Conservation (phyloP, 2,797 vertebrate species). For the Moxostoma hubbsi region DNA sequence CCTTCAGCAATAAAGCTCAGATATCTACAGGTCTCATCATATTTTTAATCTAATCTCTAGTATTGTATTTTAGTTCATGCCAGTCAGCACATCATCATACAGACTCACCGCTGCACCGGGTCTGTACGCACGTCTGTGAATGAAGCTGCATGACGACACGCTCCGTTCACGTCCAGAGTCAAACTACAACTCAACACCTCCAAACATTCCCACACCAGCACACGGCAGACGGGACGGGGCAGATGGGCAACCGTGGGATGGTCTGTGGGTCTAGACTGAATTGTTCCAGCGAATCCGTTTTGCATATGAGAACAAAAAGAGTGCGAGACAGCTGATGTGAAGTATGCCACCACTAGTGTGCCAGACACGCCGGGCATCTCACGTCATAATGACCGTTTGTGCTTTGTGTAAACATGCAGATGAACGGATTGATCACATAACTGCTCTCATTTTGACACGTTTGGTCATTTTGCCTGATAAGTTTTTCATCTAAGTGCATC, state of each 20-base stretch:
- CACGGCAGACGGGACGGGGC: not conserved
- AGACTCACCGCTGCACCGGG: slow-evolving; percentile 19
- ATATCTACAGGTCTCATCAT: not conserved
- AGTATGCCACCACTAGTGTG: not conserved
- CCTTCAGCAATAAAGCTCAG: not conserved
- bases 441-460: too few relatives aligned
- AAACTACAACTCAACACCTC: slow-evolving; percentile 10
- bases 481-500: too few relatives aligned
- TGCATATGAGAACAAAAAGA: slow-evolving; percentile 49
- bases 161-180: not conserved
- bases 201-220: not conserved
- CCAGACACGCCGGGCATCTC: not conserved
- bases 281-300: slow-evolving; percentile 25
- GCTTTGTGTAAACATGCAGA: not conserved
- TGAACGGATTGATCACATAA: too few relatives aligned
- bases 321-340: slow-evolving; percentile 35
- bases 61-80: too few relatives aligned
- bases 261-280: slow-evolving; percentile 43
- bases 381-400: not conserved
- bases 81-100: too few relatives aligned
- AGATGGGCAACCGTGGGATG: slow-evolving; percentile 17
- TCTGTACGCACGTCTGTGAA: slow-evolving; percentile 9
- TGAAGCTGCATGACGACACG: slow-evolving; percentile 30
- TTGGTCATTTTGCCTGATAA: too few relatives aligned
- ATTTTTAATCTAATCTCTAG: not conserved